Evolutionary conservation across 2,888 invertebrate genomes (phyloP), one percentile per base, ranked within the genome.

Genomic region (Stenodera caucasica): DNA sequence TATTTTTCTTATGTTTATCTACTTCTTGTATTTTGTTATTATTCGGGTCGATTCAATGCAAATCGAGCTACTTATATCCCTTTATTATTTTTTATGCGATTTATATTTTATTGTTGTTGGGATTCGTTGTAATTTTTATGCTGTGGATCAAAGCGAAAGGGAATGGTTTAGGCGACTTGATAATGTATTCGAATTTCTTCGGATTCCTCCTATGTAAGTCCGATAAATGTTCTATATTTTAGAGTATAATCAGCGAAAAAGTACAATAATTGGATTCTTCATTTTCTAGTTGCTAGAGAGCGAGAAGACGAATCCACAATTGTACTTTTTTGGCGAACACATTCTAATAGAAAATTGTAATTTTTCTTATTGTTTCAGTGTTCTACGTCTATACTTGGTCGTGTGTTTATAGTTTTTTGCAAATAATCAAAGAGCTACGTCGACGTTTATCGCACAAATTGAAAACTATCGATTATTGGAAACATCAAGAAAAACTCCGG

Each of bases 151-250:
- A 64, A 55, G 55, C 15, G 5, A 56, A 55, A 26, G 62, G 59
- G n/a, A 54, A 62, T 32, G 64, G 66, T 18, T 49, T 66, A 18
- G 62, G 66, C 3, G 58, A 62, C 9, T 40, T 66, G 33, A 64
- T 66, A 26, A 37, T 66, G 2, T 64, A 59, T 37, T 62, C 64
- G 11, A 59, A 64, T 32, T 45, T 66, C 0, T 59, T 55, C 29
- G 64, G 60, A 53, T 64, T 66, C 51, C 14, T 57, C n/a, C 53
- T 64, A 29, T 40, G 66, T 66, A 62, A 64, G 60, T 58, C 18
- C 9, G 26, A 26, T 7, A n/a, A n/a, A n/a, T n/a, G n/a, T n/a
- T n/a, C n/a, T n/a, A n/a, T n/a, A n/a, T n/a, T n/a, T n/a, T n/a
- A n/a, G n/a, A n/a, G n/a, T n/a, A n/a, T n/a, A n/a, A n/a, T n/a